Evolutionary conservation across 92 coral and sea anemone genomes (phyloP).

Genomic region (Umimayanthus chanpuru): DNA sequence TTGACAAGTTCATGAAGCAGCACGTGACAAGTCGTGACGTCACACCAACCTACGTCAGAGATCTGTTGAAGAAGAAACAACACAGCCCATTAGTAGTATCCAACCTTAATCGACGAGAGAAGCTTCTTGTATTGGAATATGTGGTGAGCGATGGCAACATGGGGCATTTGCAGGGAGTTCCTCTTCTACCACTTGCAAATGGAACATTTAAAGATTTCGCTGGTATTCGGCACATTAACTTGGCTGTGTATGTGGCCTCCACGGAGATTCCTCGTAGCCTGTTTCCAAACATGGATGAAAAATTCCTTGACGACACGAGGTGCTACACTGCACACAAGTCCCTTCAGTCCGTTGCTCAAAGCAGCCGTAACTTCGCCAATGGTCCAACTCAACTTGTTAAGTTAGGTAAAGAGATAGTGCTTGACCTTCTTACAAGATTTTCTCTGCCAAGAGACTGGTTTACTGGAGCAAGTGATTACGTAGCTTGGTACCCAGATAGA

Average conservation of each 20-base stretch:
- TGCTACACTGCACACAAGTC: conserved; percentile 28
- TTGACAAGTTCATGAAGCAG: conserved; percentile 43
- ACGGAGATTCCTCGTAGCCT: conserved; percentile 55
- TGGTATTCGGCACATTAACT: conserved; percentile 36
- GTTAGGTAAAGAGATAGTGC: conserved; percentile 54
- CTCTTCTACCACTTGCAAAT: conserved; percentile 79
- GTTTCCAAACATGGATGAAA: conserved; percentile 66
- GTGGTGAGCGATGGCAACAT: conserved; percentile 57
- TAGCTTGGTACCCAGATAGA: conserved; percentile 64
- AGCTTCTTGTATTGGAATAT: conserved; percentile 67
- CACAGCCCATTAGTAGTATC: conserved; percentile 47
- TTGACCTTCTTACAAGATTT: conserved; percentile 42
- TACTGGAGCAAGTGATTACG: conserved; percentile 24
- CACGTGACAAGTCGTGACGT: conserved; percentile 45
- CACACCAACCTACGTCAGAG: conserved; percentile 66
- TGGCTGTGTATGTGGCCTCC: conserved; percentile 70
- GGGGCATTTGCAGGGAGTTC: conserved; percentile 65
- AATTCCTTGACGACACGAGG: conserved; percentile 62
- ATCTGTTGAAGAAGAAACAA: conserved; percentile 56
- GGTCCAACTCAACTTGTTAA: conserved; percentile 69
- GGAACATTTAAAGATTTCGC: conserved; percentile 67
- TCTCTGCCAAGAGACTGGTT: conserved; percentile 67
- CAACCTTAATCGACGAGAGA: conserved; percentile 45
- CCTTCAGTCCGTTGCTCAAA: conserved; percentile 45
- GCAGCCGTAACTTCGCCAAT: not conserved